phyloP scores from a whole-genome alignment of 1,140 invertebrate species.

The Drosophila oshimai region DNA sequence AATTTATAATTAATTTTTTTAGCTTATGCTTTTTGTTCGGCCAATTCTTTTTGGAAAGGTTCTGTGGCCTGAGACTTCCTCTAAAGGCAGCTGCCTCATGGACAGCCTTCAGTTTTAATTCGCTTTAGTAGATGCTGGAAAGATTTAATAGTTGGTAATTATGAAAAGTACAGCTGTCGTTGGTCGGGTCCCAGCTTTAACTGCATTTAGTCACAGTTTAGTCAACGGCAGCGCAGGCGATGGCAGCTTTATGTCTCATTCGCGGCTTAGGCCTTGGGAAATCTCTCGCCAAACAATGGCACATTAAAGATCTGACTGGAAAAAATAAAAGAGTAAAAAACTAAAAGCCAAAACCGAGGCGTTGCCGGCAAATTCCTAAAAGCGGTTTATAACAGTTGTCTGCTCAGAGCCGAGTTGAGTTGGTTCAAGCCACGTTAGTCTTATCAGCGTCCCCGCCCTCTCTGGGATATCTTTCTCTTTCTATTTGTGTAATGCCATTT shows the following conservation, averaged over 20 bases:
- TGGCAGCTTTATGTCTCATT: conserved; percentile 50
- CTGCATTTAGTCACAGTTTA: conserved; percentile 72
- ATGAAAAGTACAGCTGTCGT: conserved; percentile 52
- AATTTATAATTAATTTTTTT: conserved; percentile 59
- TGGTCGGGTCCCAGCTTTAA: conserved; percentile 30
- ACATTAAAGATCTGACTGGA: conserved; percentile 37
- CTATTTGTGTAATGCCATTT: conserved; percentile 54
- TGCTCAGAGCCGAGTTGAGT: conserved; percentile 36
- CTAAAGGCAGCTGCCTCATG: conserved; percentile 20
- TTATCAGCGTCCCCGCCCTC: conserved; percentile 45
- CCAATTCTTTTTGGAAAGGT: conserved; percentile 51
- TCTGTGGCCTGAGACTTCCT: conserved; percentile 44
- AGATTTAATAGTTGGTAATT: conserved; percentile 67
- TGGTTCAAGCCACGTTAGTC: conserved; percentile 17
- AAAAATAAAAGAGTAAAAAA: conserved; percentile 3
- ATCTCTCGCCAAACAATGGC: conserved; percentile 63
- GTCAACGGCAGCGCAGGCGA: conserved; percentile 36
- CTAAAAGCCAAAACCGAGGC: conserved; percentile 24
- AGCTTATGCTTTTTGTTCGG: not conserved
- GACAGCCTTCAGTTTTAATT: conserved; percentile 37
- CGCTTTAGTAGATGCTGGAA: conserved; percentile 34
- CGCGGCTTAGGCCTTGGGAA: conserved; percentile 59
- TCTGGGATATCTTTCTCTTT: conserved; percentile 31
- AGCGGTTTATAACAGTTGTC: conserved; percentile 58
- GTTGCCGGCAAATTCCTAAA: conserved; percentile 42